Evolutionary conservation across 2,113 vertebrate genomes (phyloP).

Genomic region (Procavia capensis): DNA sequence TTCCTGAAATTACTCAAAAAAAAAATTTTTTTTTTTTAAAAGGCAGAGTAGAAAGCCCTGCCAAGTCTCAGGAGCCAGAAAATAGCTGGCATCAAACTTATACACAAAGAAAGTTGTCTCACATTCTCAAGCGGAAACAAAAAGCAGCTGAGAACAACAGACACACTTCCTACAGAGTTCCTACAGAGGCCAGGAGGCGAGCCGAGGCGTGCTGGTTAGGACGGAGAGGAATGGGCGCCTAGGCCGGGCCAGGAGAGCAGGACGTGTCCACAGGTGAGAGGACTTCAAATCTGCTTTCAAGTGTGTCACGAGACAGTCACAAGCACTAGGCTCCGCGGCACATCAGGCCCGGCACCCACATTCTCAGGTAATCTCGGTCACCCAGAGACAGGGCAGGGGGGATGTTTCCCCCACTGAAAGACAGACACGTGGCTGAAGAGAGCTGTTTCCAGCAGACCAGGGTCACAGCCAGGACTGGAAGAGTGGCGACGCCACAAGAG

Average conservation of each 20-base stretch:
- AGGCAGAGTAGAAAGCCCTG: background rate
- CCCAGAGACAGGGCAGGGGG: background rate
- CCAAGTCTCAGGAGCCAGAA: background rate
- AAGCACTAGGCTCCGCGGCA: no score
- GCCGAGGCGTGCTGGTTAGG: background rate
- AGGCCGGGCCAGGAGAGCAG: background rate
- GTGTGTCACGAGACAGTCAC: background rate
- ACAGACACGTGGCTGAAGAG: background rate
- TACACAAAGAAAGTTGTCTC: background rate
- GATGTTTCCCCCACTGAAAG: no score
- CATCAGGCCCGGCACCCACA: background rate
- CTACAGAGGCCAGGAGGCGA: background rate
- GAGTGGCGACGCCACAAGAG: background rate
- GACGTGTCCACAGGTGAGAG: background rate
- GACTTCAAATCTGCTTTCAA: background rate
- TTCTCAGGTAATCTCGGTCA: background rate
- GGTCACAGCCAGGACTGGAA: background rate
- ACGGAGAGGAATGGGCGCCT: fast-evolving
- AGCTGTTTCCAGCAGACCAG: background rate
- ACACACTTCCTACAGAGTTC: background rate
- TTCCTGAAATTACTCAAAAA: background rate
- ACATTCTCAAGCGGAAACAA: background rate
- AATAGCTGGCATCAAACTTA: background rate
- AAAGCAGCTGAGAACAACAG: background rate
- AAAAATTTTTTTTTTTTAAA: background rate